Evolutionary conservation across 2,797 vertebrate genomes (phyloP), one percentile per base, ranked within the genome.

Genomic region (Semaprochilodus insignis): DNA sequence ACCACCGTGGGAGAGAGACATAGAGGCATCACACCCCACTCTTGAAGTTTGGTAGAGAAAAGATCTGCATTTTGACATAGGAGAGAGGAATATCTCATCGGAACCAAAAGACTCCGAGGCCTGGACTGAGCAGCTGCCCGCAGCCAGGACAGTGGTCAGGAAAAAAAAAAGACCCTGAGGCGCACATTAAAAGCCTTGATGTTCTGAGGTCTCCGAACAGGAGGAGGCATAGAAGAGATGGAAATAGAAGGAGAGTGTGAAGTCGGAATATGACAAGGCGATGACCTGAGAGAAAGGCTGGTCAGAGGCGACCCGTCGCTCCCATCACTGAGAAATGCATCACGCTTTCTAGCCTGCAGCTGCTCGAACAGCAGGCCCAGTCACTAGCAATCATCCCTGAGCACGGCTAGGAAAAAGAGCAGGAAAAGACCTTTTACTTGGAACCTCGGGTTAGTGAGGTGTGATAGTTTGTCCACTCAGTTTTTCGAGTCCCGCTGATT

Each of bases 51-150:
- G 59, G 67, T 36, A 19, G 69, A 66, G 74, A 83, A 34, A 67
- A 80, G 73, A 80, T 44, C 54, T 74, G 81, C 78, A 80, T 86
- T 80, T 86, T 83, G 62, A 86, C 85, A 86, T 60, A 19, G 74
- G 62, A 15, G 44, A 80, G 85, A 83, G 78, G 75, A 83, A 78
- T 81, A 83, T 80, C 77, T 77, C 70, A 67, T 59, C 54, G 77
- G 40, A 80, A 66, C 66, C 67, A 67, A 19, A 74, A 6, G 34
- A 51, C 14, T 21, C 72, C 3, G 16, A 48, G 67, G 31, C 54
- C 44, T 36, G 51, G 25, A 36, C 27, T 25, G 36, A 34, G n/a
- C 25, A 8, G 25, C 40, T n/a, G n/a, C n/a, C n/a, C 62, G 72
- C 44, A 51, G 65, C 71, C 84, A 66, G 81, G 16, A 81, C 48